Evolutionary conservation across 2,797 vertebrate species (phyloP), one percentile per base, ranked within the genome.

Genomic region (Cyclopterus lumpus): DNA sequence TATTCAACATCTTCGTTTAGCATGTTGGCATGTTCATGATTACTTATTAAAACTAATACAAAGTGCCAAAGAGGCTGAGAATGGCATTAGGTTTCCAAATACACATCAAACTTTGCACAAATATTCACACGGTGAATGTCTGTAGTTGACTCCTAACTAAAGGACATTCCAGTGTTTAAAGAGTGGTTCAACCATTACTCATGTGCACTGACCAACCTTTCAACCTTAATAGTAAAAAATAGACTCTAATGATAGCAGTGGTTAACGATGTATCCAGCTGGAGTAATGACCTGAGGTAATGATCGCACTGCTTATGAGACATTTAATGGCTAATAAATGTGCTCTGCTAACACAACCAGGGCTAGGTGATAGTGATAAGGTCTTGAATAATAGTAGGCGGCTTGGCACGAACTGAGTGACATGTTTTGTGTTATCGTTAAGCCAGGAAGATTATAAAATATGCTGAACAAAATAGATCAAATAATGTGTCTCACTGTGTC

Each of bases 241-340:
- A 46, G 22, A 46, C 49, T 55, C 28, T 73, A 79, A 82, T 75
- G 81, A 86, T 57, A 53, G 80, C 67, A 0, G 68, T 67, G 67
- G 79, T 65, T 90, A 89, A 92, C 76, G 89, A 81, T 26, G 36
- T 80, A 75, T 82, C 74, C 75, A 38, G 71, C 77, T 18, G 55
- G 76, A 78, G 88, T 84, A 90, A 91, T 80, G 86, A 86, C 75
- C 87, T 73, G 88, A 74, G 61, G 62, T 90, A 83, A 90, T 83
- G 86, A 86, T 68, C 62, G 64, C 3, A 26, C 72, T 57, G 80
- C 75, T 79, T 79, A 89, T 86, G 88, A 89, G 81, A 87, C 85
- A 73, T 85, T 87, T 88, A 92, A 89, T 88, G 87, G 82, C 54
- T 88, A 86, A 89, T 88, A 86, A 90, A 92, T 88, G 85, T 75